Base-by-base conservation (phyloP, 2,888 invertebrate species). In the Pilophorus perplexus region DNA sequence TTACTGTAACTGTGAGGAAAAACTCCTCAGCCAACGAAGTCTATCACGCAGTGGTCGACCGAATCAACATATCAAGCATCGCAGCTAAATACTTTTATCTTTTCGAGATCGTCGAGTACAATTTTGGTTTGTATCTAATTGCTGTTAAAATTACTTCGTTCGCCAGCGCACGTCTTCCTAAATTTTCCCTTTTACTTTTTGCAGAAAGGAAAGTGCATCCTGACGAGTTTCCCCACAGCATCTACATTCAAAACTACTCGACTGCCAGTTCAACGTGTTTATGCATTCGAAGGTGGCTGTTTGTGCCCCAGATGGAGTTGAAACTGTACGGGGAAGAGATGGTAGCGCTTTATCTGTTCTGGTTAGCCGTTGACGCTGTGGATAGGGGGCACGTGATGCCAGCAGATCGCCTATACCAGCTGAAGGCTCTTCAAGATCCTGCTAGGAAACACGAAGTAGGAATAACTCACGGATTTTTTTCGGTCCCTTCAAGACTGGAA, bases 181-280 rank as follows among this genome's bases (percentile, higher is more conserved):
- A 33, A 33, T 10, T 33, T 10, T 42, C 42, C 8, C n/a, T 14
- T 5, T 42, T 10, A 5, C 8, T 10, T 10, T 71, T 57, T 68
- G 70, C 80, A 93, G 96, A 97, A 77, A 85, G 98, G 64, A 96
- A 96, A 79, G 80, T 99, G 68, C 90, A 90, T 74, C 87, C 91
- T 0, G 88, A 89, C 77, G 99, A 99, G 80, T 90, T 93, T 73
- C 98, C 98, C 0, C 98, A 99, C 80, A 92, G 94, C 74, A 82
- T 99, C 71, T 99, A 99, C 81, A 95, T 99, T 73, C 97, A 98
- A 80, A 99, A 99, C 80, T 99, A 98, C 77, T 94, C 94, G 71
- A 98, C 98, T 10, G 97, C 98, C 33, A 93, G 94, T 37, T 91
- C 93, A 72, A 94, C 94, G 52, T 99, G 98, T 76, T 83, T 99